Evolutionary conservation across 1,140 invertebrate species (phyloP), one percentile per base, ranked within the genome.

Genomic region (Antheraea mylitta): DNA sequence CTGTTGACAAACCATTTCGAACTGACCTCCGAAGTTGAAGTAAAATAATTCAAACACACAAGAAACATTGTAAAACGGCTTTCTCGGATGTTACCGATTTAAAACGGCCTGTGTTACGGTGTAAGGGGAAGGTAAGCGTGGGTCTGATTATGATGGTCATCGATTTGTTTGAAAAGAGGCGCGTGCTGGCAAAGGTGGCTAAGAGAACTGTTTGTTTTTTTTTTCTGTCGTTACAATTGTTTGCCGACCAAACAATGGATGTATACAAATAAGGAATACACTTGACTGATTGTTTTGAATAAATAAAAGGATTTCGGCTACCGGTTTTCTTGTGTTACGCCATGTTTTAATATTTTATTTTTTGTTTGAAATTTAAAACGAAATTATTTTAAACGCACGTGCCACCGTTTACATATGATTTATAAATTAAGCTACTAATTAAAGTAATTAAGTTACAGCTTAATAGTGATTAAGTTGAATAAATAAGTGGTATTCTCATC

Each of bases 281-380:
- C 30, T 63, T 38, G 36, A 64, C 36, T 38, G 63, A 64, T 64
- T 64, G 63, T 64, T 64, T 64, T 64, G 63, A 64, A 64, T 42
- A 42, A 64, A 64, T 18, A 42, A 11, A 60, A 60, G 8, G 22
- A 38, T 38, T 18, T 37, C 63, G 63, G 16, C 63, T 64, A 64
- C 63, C 63, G 63, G 63, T 64, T 18, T 42, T 18, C 58, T 60
- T n/a, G 22, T 60, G 38, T 42, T 42, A 42, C 38, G 38, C 38
- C 8, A 42, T 42, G 38, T 42, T 42, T 42, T 42, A 42, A 42
- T 42, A 42, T 42, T 42, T 42, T 60, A 8, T 60, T 60, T 60
- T 60, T 60, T 60, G 10, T 60, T 59, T n/a, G 16, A 18, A 19
- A n/a, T 60, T 22, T 10, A 9, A 11, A 60, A 60, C 13, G 58